Conservation (phyloP, 2,113 vertebrate species). For the Corvus cornix region DNA sequence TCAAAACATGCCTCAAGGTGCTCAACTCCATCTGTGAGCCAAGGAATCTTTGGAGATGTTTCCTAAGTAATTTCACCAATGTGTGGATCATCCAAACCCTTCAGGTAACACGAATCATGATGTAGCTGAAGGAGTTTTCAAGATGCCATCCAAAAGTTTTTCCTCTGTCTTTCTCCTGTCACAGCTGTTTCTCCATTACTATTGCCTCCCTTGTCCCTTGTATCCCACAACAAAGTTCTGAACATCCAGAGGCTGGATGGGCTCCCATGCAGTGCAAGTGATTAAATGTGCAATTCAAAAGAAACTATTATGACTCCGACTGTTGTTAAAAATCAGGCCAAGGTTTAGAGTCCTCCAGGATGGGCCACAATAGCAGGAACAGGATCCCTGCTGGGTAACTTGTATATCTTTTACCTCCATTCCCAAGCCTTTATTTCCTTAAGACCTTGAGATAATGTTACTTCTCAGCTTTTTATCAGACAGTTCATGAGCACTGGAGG, state of each 20-base stretch:
- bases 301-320: background rate
- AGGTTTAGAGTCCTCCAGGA: background rate
- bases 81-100: background rate
- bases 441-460: background rate
- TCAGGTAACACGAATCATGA: background rate
- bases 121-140: background rate
- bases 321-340: background rate
- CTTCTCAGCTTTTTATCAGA: background rate
- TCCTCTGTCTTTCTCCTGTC: background rate
- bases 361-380: background rate
- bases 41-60: background rate
- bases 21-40: background rate
- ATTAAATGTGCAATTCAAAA: background rate
- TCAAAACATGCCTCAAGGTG: accelerated
- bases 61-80: background rate
- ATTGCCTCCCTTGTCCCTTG: background rate
- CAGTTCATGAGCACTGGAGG: background rate
- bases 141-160: background rate
- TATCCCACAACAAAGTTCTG: background rate
- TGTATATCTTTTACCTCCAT: background rate
- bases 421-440: background rate
- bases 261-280: background rate
- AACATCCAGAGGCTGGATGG: background rate
- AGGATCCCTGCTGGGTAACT: background rate
- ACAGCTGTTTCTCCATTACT: background rate